Evolutionary conservation across 2,113 vertebrate genomes (phyloP), one percentile per base, ranked within the genome.

Genomic region (Pyrgilauda ruficollis): DNA sequence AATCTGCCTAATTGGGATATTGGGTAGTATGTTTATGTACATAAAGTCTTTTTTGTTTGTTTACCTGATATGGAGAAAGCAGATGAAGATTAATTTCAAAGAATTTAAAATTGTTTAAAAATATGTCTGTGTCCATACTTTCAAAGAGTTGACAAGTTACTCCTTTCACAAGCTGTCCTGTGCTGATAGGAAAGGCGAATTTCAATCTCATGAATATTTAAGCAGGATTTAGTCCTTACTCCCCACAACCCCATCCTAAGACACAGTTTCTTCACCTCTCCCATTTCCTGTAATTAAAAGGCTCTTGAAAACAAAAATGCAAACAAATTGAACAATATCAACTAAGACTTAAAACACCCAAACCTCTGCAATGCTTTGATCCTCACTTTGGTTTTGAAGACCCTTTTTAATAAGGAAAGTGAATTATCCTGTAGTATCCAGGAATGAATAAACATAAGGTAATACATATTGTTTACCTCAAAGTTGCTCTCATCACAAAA

Each of bases 11-110:
- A 66, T 50, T 43, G 85, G 49, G n/a, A 41, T 82, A 80, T 11
- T 78, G 47, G 8, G 15, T 46, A 83, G 41, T 7, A 52, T 20
- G 22, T 30, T 85, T 53, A 66, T 18, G 23, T 11, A 76, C 31
- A 76, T 17, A 39, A 87, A 69, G 17, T 21, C 6, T 61, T 47
- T 37, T 14, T 10, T 1, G 4, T 39, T 61, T 61, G 7, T 26
- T 17, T 98, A 98, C 98, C 98, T 98, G 98, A 91, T 97, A 94
- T 0, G 97, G 96, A 47, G 98, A 98, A 52, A 98, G 98, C 58
- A 98, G 91, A 33, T 94, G 89, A 56, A 98, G 94, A 77, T 95
- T 98, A 31, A 91, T 97, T 95, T 98, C 97, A n/a, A 98, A 98
- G 52, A 97, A 33, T 47, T 87, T 96, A 83, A 97, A 98, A 78